These are phyloP conservation scores for Octopus sinensis DNA, from an alignment of 1,140 invertebrate species.

Conservation along the genomic window DNA sequence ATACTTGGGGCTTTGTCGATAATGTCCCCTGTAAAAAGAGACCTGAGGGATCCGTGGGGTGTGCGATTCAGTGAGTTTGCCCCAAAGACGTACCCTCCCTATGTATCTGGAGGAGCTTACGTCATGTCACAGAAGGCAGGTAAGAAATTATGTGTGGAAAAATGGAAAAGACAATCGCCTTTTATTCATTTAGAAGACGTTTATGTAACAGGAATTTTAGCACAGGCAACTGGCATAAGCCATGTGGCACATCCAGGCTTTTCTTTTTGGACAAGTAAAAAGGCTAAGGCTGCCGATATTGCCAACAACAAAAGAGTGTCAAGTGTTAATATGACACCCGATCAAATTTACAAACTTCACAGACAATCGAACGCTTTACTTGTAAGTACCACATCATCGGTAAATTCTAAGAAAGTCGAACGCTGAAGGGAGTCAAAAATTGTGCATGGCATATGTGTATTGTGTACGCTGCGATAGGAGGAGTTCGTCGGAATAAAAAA, in stretches of 20 bases:
- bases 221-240: background rate
- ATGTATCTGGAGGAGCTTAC: conserved; percentile 54
- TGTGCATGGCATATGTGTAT: too few relatives aligned
- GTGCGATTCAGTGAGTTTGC: conserved; percentile 11
- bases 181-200: conserved; percentile 55
- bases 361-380: conserved; percentile 1
- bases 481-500: too few relatives aligned
- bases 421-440: background rate
- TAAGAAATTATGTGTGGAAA: conserved; percentile 37
- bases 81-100: conserved; percentile 47
- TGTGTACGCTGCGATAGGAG: too few relatives aligned
- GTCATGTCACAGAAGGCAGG: conserved; percentile 50
- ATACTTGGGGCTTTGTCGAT: conserved; percentile 1
- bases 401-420: background rate
- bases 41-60: conserved; percentile 11
- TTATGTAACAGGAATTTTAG: conserved; percentile 44
- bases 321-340: conserved; percentile 8
- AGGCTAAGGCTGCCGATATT: background rate
- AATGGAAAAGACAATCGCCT: conserved; percentile 35
- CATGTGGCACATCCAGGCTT: conserved; percentile 7
- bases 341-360: conserved; percentile 9
- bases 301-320: background rate
- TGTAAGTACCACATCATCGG: background rate
- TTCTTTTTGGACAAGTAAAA: conserved; percentile 2
- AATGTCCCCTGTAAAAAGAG: background rate